Base-by-base conservation (phyloP, 2,888 invertebrate species). In the Chrysodeixis includens region DNA sequence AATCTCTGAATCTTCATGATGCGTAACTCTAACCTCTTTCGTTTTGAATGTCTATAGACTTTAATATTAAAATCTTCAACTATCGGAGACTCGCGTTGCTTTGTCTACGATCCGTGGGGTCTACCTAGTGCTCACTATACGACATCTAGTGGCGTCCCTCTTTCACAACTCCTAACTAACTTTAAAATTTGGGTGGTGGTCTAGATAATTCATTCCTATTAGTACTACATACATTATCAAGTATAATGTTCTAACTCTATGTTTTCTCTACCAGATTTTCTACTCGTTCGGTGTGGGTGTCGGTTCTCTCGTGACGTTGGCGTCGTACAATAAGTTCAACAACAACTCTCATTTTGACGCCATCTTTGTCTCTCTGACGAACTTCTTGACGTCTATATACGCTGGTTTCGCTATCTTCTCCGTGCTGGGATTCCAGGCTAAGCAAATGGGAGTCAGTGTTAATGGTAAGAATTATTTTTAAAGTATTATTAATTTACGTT, bases 371-470 rank as follows among this genome's bases (percentile, higher is more conserved):
- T 96, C 96, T 32, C 87, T 96, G 0, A 95, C 97, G 71, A 97
- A 97, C 90, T 96, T 96, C 77, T 94, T 96, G 74, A 98, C 97
- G 0, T 97, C 97, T 0, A 93, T 97, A 66, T 97, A 97, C 85
- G 97, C 98, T 20, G 97, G 97, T 0, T 96, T 97, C 73, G 97
- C 97, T 3, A 97, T 98, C 62, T 98, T 98, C 93, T 96, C 97
- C 32, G 97, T 97, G 61, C 94, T 97, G 59, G 98, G 98, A 1
- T 97, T 97, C 82, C 95, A 97, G 84, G 97, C 97, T 0, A 91
- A 95, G 62, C 94, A 96, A 78, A 96, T 97, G 95, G 96, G 96
- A 7, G 95, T 97, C 12, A 96, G 96, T 32, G 96, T 97, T 54
- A 93, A 95, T 69, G 95, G 95, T 95, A 76, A 88, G 90, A 40